Percentiles rank a stretch among this genome's conserved stretches.
Conservation (phyloP, 2,888 invertebrate genomes). For the Halocaridina rubra region DNA sequence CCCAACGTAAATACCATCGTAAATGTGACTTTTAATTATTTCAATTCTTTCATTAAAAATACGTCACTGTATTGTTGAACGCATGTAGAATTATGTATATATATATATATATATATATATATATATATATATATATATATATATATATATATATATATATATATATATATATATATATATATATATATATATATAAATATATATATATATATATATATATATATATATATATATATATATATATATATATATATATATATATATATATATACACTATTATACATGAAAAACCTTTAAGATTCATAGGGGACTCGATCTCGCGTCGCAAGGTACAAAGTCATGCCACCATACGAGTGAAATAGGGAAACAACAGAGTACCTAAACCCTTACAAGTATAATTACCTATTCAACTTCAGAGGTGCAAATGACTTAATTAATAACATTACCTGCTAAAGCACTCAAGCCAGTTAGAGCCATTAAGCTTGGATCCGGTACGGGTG, state of each 20-base stretch:
- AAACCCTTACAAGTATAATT: too few relatives aligned
- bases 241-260: conserved; percentile 21
- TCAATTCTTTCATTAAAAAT: too few relatives aligned
- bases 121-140: conserved; percentile 30
- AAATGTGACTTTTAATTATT: too few relatives aligned
- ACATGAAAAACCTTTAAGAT: too few relatives aligned
- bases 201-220: conserved; percentile 23
- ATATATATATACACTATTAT: neutral
- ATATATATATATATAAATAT: conserved; percentile 1
- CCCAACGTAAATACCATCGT: too few relatives aligned
- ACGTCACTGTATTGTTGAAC: neutral
- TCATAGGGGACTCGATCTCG: too few relatives aligned
- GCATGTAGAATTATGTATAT: neutral
- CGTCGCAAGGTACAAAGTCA: too few relatives aligned
- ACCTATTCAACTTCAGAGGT: too few relatives aligned
- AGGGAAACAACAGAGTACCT: too few relatives aligned
- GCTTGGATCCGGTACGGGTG: conserved; percentile 28
- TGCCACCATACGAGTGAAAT: too few relatives aligned
- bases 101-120: conserved; percentile 31
- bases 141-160: conserved; percentile 27
- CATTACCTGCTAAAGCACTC: conserved; percentile 36
- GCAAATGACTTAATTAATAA: too few relatives aligned
- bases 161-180: neutral
- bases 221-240: conserved; percentile 13
- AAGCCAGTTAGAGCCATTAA: conserved; percentile 34